Base-by-base conservation (phyloP, 2,113 vertebrate genomes). In the Pogonocichla stellata region DNA sequence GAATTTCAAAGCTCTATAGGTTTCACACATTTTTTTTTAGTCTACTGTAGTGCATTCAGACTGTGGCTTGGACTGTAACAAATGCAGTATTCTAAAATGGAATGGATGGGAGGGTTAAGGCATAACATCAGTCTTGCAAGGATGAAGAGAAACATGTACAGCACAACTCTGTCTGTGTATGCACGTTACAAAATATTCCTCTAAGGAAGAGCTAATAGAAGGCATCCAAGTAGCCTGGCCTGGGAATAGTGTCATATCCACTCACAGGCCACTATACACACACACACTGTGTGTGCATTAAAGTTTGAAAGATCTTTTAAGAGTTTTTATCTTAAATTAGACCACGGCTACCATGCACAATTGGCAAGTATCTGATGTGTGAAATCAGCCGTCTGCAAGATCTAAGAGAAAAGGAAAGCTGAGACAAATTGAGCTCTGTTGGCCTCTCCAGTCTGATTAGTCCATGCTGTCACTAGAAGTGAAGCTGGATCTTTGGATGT, bases 351-450 rank as follows among this genome's bases (percentile, higher is more conserved):
- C 60, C 69, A 70, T 34, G 80, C 51, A 72, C 53, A 74, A 73
- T 74, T 93, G 93, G 69, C 91, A 93, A 92, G 70, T 75, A 73
- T 95, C 65, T 93, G 91, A 94, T 73, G 86, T 72, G 87, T 91
- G 91, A 94, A 93, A 96, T 92, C 75, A 93, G 73, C 75, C 8
- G 20, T 89, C 90, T 92, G 74, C n/a, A 86, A 90, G 90, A 96
- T 93, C 85, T 95, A 77, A 95, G 64, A 79, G 73, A 86, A 95
- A n/a, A 89, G 11, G 29, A 92, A 93, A 95, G 48, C 88, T 91
- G 91, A 96, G 88, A 97, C 92, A 96, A 95, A 96, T 94, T 92
- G 93, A 90, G 74, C 62, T 93, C 77, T 83, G 73, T 86, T 94
- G 91, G 93, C 87, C 88, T 96, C 93, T 95, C 80, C 50, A 81